Evolutionary conservation across 2,888 invertebrate genomes (phyloP), one percentile per base, ranked within the genome.

Genomic region (Pachliopta kotzebuea): DNA sequence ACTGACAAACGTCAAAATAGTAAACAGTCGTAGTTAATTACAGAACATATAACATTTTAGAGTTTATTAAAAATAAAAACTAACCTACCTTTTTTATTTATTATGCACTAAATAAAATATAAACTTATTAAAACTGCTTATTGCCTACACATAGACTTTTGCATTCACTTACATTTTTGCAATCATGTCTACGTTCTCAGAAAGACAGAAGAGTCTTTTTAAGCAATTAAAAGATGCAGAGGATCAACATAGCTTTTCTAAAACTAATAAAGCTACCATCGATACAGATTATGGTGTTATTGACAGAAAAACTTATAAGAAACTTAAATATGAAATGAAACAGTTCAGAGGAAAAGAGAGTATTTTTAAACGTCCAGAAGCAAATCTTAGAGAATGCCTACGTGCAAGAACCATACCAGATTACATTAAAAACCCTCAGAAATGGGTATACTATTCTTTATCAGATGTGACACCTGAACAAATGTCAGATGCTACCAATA

Each of bases 371-470:
- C 93, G 94, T 67, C 95, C 96, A 1, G 94, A 94, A 74, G 92
- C 94, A 21, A 95, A 95, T 3, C 91, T 94, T 60, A 81, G 84
- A 0, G 91, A 93, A 67, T 94, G 94, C 72, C 82, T 94, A 45
- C 92, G 92, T 57, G 85, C 74, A 20, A 90, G 76, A 78, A 85
- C 74, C 63, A 76, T 80, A 67, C 88, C 83, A 64, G 87, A 79
- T 69, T 93, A 94, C 75, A 92, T 95, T 75, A 93, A 93, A 69
- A 95, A 97, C 85, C 97, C 97, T 18, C 93, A 95, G 67, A 96
- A 95, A 77, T 97, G 96, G 96, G 94, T 93, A 17, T 96, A 94
- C 76, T 97, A 98, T 76, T 94, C 95, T 20, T 83, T 98, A 21
- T 94, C 94, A 29, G 96, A 97, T 92, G 96, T 97, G 4, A 92